Base-by-base conservation (phyloP, 2,888 invertebrate species). In the Mimumesa dahlbomi region DNA sequence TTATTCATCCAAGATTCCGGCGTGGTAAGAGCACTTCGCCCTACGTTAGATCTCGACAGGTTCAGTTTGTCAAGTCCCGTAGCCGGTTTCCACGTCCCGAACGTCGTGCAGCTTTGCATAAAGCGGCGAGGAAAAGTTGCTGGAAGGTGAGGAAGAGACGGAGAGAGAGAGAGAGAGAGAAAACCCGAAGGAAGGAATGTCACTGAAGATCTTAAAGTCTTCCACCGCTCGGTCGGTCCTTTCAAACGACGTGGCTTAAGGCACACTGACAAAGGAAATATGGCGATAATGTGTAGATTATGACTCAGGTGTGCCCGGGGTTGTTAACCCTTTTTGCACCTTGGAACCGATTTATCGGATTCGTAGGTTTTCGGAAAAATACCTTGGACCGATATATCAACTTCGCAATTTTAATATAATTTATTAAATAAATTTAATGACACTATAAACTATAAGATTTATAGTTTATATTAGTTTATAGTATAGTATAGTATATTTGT, bases 161-260 rank as follows among this genome's bases (percentile, higher is more conserved):
- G 36, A 19, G 53, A 46, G 48, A n/a, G 36, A 18, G 31, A n/a
- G n/a, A n/a, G n/a, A n/a, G n/a, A n/a, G n/a, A n/a, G n/a, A 45
- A 45, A 40, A 50, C 49, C 53, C 43, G 57, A 40, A 59, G 72
- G 52, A 53, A 42, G 57, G 43, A 67, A 62, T 53, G 45, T 43
- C 59, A 59, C 42, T 56, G 50, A 25, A 56, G 61, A 54, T 59
- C 68, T 72, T 69, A 66, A 75, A 75, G 73, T 56, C 73, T 59
- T 54, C 52, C 48, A 59, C 63, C 66, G 48, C 68, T 70, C 54
- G 63, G 75, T 75, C 68, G 66, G 48, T 54, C 54, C 64, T 67
- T 62, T 56, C 73, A 61, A 73, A 75, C 70, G 63, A 64, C 57
- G 66, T 42, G 65, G 66, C 66, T 69, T 73, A 73, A 65, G 56